Conservation (phyloP, 2,888 invertebrate species). For the Molorchus minor region DNA sequence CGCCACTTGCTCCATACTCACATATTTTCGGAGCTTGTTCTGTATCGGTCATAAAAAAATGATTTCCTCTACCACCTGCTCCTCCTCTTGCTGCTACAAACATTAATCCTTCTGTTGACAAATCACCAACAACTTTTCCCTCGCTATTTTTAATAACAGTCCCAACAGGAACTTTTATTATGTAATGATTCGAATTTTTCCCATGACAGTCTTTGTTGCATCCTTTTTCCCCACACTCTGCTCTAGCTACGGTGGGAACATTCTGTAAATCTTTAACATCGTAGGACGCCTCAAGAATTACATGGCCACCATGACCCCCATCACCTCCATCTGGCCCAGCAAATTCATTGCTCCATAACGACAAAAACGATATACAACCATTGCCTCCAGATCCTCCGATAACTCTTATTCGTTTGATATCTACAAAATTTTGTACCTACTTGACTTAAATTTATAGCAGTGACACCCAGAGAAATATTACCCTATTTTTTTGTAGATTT, state of each 20-base stretch:
- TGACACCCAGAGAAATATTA: slow-evolving; percentile 44
- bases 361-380: slow-evolving; percentile 89
- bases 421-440: slow-evolving; percentile 70
- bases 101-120: slow-evolving; percentile 74
- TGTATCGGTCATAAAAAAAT: slow-evolving; percentile 84
- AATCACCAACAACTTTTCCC: slow-evolving; percentile 73
- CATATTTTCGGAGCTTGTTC: slow-evolving; percentile 84
- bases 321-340: slow-evolving; percentile 98
- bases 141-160: slow-evolving; percentile 71
- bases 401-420: slow-evolving; percentile 72
- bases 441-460: slow-evolving; percentile 6
- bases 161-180: slow-evolving; percentile 84
- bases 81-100: slow-evolving; percentile 96
- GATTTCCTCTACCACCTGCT: slow-evolving; percentile 94
- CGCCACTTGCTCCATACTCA: slow-evolving; percentile 88
- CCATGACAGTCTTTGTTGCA: slow-evolving; percentile 80
- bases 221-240: slow-evolving; percentile 78
- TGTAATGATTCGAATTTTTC: slow-evolving; percentile 76
- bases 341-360: slow-evolving; percentile 81
- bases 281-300: slow-evolving; percentile 80
- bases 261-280: slow-evolving; percentile 77
- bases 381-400: slow-evolving; percentile 92
- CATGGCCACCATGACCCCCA: slow-evolving; percentile 95
- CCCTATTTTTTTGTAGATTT: slow-evolving; percentile 63
- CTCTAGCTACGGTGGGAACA: slow-evolving; percentile 69